These are phyloP conservation scores for Lepidocyrtinus sp. DNA, from an alignment of 2,888 invertebrate species.

Conservation along the genomic window DNA sequence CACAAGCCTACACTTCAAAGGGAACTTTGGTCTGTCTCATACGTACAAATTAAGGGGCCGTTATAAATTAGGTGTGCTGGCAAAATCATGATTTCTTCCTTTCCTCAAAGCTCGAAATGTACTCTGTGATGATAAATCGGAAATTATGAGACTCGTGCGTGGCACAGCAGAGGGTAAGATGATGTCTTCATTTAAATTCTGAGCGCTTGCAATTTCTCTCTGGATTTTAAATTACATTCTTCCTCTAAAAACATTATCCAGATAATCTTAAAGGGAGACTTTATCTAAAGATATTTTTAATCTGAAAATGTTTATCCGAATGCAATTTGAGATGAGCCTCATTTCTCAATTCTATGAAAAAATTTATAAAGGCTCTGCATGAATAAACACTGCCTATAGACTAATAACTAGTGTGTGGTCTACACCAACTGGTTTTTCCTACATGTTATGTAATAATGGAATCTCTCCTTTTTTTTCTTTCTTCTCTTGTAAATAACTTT, in stretches of 20 bases:
- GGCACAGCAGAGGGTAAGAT: constrained; percentile 17
- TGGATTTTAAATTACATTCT: background rate
- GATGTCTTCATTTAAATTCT: constrained; percentile 42
- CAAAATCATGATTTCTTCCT: background rate
- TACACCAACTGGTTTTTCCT: background rate
- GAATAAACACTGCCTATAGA: too few species aligned
- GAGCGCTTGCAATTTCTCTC: constrained; percentile 20
- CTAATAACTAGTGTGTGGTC: too few species aligned
- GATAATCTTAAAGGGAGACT: too few species aligned
- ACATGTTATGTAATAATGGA: constrained; percentile 9
- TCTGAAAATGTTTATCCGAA: too few species aligned
- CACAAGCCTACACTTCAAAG: background rate
- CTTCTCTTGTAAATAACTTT: constrained; percentile 6
- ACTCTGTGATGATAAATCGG: constrained; percentile 2
- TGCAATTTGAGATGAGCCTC: too few species aligned
- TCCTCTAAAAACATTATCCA: too few species aligned
- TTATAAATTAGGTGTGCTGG: constrained; percentile 1
- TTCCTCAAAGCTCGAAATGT: too few species aligned
- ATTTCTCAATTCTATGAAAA: too few species aligned
- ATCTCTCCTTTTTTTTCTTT: constrained; percentile 11
- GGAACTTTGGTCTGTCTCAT: background rate
- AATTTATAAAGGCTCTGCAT: too few species aligned
- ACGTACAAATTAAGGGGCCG: background rate
- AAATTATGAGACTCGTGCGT: background rate
- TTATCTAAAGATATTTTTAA: too few species aligned